phyloP scores from a whole-genome alignment of 1,140 invertebrate genomes.

The Phortica variegata region DNA sequence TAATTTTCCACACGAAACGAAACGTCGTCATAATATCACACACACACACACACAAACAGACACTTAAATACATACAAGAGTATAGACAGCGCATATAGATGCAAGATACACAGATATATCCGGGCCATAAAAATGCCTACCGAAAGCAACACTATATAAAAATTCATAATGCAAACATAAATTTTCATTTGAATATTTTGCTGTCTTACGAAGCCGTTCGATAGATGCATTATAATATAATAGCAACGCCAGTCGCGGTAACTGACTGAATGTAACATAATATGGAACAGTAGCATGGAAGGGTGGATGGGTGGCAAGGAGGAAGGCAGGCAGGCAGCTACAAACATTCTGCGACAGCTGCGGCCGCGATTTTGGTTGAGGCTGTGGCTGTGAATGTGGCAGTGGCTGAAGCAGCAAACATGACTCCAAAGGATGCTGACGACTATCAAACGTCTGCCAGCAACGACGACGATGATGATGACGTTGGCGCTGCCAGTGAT shows the following conservation, averaged over 20 bases:
- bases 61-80: conserved; percentile 6
- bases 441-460: conserved; percentile 24
- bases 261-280: no score
- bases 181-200: conserved; percentile 57
- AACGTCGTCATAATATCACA: conserved; percentile 6
- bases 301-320: conserved; percentile 12
- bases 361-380: neutral
- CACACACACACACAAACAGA: conserved; percentile 10
- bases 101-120: conserved; percentile 25
- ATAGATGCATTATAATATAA: conserved; percentile 7
- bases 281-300: conserved; percentile 29
- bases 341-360: neutral
- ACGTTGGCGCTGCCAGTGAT: conserved; percentile 17
- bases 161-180: conserved; percentile 58
- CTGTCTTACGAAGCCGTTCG: conserved; percentile 36
- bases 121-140: conserved; percentile 45
- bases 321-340: neutral
- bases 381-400: neutral
- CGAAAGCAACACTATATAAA: conserved; percentile 52
- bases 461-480: conserved; percentile 22
- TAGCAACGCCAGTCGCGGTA: no score
- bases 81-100: neutral
- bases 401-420: conserved; percentile 3
- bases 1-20: conserved; percentile 49
- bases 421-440: conserved; percentile 17